phyloP scores from a whole-genome alignment of 2,888 invertebrate species.

The Pammene aurita region DNA sequence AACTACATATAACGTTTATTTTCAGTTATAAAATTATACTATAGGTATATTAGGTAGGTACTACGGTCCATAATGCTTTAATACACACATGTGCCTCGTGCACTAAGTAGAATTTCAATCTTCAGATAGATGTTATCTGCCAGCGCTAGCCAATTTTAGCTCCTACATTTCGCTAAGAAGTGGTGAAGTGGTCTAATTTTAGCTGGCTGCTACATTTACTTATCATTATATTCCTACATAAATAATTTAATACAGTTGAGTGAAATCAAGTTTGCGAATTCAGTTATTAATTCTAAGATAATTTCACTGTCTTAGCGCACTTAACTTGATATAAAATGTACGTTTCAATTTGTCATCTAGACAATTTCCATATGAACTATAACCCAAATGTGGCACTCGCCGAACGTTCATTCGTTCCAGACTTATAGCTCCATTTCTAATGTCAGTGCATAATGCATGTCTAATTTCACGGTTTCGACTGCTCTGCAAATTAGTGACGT shows the following conservation, averaged over 20 bases:
- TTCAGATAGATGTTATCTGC: not conserved
- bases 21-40: too few species aligned
- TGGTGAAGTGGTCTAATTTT: not conserved
- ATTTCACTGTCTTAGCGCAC: not conserved
- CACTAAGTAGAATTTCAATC: not conserved
- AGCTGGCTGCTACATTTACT: not conserved
- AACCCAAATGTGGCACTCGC: slow-evolving; percentile 40
- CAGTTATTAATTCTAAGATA: not conserved
- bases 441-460: slow-evolving; percentile 46
- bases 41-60: not conserved
- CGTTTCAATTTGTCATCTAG: slow-evolving; percentile 22
- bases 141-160: not conserved
- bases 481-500: slow-evolving; percentile 38
- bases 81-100: not conserved
- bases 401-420: slow-evolving; percentile 47
- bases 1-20: too few species aligned
- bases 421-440: slow-evolving; percentile 45
- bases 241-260: not conserved
- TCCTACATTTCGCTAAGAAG: not conserved
- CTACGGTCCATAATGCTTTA: not conserved
- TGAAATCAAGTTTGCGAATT: not conserved
- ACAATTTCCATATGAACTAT: slow-evolving; percentile 25
- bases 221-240: not conserved
- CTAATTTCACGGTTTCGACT: slow-evolving; percentile 51
- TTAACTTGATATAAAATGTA: slow-evolving; percentile 7